Conservation (phyloP, 2,888 invertebrate genomes). For the Hofmannophila pseudospretella region DNA sequence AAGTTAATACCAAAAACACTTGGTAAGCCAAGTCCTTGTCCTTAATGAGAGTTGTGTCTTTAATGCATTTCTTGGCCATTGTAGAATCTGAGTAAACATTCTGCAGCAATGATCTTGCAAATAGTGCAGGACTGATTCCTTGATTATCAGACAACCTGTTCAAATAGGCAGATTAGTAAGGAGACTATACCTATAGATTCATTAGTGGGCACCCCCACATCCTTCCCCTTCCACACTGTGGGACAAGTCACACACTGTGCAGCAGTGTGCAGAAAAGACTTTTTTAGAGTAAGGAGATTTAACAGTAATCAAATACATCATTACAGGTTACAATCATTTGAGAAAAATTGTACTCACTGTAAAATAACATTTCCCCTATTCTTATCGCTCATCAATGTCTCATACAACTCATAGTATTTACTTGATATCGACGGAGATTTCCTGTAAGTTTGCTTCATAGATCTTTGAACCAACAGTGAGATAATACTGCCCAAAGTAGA, state of each 20-base stretch:
- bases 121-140: constrained; percentile 62
- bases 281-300: too few species aligned
- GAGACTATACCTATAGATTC: too few species aligned
- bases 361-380: constrained; percentile 79
- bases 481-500: constrained; percentile 84
- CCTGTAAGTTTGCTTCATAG: constrained; percentile 80
- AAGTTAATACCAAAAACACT: constrained; percentile 86
- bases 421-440: constrained; percentile 77
- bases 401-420: constrained; percentile 75
- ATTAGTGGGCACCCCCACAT: too few species aligned
- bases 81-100: constrained; percentile 60
- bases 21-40: constrained; percentile 85
- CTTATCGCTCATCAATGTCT: constrained; percentile 62
- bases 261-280: too few species aligned
- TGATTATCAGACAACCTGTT: constrained; percentile 59
- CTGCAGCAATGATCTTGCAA: constrained; percentile 67
- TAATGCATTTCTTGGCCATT: constrained; percentile 76
- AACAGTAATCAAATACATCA: too few species aligned
- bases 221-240: too few species aligned
- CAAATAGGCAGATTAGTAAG: too few species aligned
- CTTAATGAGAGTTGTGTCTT: constrained; percentile 84
- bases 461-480: constrained; percentile 80
- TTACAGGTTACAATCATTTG: too few species aligned
- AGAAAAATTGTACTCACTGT: too few species aligned
- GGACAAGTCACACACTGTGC: too few species aligned